phyloP scores from a whole-genome alignment of 2,888 invertebrate genomes.

The Tenthredo amoena region DNA sequence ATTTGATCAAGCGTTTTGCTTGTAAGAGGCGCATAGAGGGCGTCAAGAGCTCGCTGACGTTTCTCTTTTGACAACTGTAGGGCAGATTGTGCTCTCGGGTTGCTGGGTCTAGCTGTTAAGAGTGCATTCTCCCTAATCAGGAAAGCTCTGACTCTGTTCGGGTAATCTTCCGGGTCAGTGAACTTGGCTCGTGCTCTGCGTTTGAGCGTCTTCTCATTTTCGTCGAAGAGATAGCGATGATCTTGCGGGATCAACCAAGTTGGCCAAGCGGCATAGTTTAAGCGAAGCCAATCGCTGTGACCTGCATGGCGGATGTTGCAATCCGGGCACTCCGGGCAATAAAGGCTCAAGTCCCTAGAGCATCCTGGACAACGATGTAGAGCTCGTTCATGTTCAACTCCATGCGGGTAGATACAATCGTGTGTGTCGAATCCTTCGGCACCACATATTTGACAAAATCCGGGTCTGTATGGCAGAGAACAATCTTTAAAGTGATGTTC shows the following conservation, averaged over 20 bases:
- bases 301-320: constrained; percentile 45
- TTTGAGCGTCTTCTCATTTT: not conserved
- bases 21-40: not conserved
- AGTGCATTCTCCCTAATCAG: not conserved
- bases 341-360: constrained; percentile 4
- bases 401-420: constrained; percentile 54
- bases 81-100: not conserved
- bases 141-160: not conserved
- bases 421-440: constrained; percentile 31
- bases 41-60: not conserved
- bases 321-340: constrained; percentile 54
- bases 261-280: constrained; percentile 53
- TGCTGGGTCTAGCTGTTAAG: not conserved
- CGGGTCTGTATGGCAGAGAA: constrained; percentile 47
- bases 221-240: constrained; percentile 38
- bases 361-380: constrained; percentile 52
- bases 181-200: not conserved
- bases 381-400: constrained; percentile 52
- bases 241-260: constrained; percentile 40
- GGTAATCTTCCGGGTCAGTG: not conserved
- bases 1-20: not conserved
- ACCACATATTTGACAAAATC: constrained; percentile 41
- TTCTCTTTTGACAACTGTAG: not conserved
- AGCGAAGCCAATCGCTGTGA: constrained; percentile 31
- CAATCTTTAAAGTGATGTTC: constrained; percentile 46